A percentile compares a stretch with the other conserved stretches of the same genome.
These are phyloP conservation scores for Serilophus lunatus DNA, from an alignment of 2,113 vertebrate genomes.

Conservation along the genomic window DNA sequence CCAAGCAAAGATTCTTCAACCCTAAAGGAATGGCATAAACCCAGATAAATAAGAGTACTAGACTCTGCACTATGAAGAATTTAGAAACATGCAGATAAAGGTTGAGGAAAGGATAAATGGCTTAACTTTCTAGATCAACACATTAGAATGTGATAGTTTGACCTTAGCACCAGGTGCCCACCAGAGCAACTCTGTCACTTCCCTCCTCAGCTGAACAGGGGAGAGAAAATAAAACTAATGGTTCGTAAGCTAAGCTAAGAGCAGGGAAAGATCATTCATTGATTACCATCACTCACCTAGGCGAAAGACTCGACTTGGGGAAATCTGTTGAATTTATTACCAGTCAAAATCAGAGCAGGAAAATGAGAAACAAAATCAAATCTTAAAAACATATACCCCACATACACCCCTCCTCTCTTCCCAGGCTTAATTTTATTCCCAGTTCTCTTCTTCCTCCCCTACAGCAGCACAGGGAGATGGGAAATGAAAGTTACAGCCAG, in stretches of 20 bases:
- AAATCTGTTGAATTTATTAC: neutral
- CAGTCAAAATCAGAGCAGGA: neutral
- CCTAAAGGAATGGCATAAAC: neutral
- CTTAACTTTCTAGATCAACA: neutral
- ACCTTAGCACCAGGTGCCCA: neutral
- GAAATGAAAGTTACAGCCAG: neutral
- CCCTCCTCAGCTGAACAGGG: neutral
- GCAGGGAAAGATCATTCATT: neutral
- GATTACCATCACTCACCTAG: neutral
- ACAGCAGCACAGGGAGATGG: fast-evolving
- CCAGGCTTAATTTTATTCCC: neutral
- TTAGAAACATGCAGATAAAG: neutral
- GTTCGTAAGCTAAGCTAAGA: neutral
- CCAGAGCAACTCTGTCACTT: neutral
- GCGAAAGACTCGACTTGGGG: neutral
- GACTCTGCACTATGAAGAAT: neutral
- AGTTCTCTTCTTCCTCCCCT: neutral
- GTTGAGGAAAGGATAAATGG: neutral
- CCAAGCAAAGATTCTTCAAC: neutral
- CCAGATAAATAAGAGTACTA: neutral
- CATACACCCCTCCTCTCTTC: neutral
- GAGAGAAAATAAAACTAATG: neutral
- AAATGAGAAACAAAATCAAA: neutral
- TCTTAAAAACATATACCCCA: neutral
- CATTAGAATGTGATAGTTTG: neutral